These are phyloP conservation scores for Caenorhabditis brenneri DNA, from an alignment of 1,140 invertebrate species.

Conservation along the genomic window DNA sequence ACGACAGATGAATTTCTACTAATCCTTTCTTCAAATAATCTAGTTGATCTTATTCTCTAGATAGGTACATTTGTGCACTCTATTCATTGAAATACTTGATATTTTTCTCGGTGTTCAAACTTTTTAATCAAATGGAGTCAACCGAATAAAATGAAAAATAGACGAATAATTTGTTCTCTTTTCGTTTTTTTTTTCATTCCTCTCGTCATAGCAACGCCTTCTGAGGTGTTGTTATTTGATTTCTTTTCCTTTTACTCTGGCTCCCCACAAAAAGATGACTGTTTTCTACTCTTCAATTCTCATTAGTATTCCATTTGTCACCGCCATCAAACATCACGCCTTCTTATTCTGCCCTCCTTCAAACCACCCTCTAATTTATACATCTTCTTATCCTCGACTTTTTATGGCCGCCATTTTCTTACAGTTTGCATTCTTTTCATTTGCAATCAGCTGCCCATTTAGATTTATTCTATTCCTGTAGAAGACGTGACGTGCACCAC, in stretches of 20 bases:
- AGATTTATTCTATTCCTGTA: background rate
- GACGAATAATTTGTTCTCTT: background rate
- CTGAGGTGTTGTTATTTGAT: slow-evolving; percentile 40
- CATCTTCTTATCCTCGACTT: slow-evolving; percentile 23
- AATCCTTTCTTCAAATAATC: background rate
- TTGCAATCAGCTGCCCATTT: slow-evolving; percentile 27
- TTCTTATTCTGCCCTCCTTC: background rate
- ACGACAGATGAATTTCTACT: background rate
- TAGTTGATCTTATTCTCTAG: background rate
- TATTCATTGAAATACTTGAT: background rate
- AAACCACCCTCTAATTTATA: slow-evolving; percentile 10
- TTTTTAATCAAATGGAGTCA: background rate
- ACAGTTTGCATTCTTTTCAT: slow-evolving; percentile 1
- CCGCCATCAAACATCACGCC: slow-evolving; percentile 9
- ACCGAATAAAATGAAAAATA: background rate
- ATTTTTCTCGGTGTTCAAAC: background rate
- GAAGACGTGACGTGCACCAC: background rate
- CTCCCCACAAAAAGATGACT: background rate
- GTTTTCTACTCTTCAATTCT: slow-evolving; percentile 23
- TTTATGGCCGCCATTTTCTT: slow-evolving; percentile 15
- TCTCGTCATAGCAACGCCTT: slow-evolving; percentile 43
- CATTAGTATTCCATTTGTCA: slow-evolving; percentile 18
- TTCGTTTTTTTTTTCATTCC: background rate
- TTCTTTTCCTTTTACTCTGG: slow-evolving; percentile 4
- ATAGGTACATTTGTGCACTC: background rate